phyloP scores from a whole-genome alignment of 2,888 invertebrate genomes.

The Helleia helle region DNA sequence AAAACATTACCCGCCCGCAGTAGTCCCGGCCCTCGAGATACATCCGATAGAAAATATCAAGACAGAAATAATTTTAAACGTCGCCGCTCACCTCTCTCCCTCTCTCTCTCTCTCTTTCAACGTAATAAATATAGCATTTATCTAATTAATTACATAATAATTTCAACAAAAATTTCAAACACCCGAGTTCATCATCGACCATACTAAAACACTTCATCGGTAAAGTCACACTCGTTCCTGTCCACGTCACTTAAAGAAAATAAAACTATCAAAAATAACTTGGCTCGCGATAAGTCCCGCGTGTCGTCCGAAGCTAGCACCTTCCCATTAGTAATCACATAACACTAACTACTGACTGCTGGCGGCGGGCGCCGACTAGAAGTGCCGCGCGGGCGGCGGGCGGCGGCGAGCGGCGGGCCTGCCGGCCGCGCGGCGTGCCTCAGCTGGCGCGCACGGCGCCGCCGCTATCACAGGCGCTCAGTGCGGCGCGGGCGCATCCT shows the following conservation, averaged over 20 bases:
- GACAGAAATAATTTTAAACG: constrained; percentile 71
- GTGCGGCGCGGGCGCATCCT: constrained; percentile 59
- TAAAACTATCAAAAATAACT: constrained; percentile 74
- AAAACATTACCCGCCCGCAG: constrained; percentile 46
- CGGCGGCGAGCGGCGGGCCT: constrained; percentile 41
- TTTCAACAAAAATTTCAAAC: constrained; percentile 72
- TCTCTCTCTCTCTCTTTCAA: constrained; percentile 52
- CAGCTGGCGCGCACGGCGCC: constrained; percentile 29
- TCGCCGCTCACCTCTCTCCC: constrained; percentile 40
- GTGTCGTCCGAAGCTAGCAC: constrained; percentile 74
- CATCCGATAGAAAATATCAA: constrained; percentile 62
- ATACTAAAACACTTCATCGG: constrained; percentile 56
- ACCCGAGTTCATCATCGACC: constrained; percentile 59
- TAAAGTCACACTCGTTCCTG: constrained; percentile 65
- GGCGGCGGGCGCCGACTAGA: constrained; percentile 48
- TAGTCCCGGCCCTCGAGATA: constrained; percentile 52
- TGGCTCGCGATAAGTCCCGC: constrained; percentile 70
- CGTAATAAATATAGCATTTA: constrained; percentile 70
- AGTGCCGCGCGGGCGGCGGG: constrained; percentile 32
- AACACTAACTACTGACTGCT: constrained; percentile 71
- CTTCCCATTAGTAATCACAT: constrained; percentile 71
- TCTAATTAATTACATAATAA: constrained; percentile 71
- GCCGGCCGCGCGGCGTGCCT: constrained; percentile 37
- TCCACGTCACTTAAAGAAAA: constrained; percentile 69
- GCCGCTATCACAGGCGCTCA: constrained; percentile 62